Evolutionary conservation across 2,888 invertebrate species (phyloP), one percentile per base, ranked within the genome.

Genomic region (Xestia rhomboidea): DNA sequence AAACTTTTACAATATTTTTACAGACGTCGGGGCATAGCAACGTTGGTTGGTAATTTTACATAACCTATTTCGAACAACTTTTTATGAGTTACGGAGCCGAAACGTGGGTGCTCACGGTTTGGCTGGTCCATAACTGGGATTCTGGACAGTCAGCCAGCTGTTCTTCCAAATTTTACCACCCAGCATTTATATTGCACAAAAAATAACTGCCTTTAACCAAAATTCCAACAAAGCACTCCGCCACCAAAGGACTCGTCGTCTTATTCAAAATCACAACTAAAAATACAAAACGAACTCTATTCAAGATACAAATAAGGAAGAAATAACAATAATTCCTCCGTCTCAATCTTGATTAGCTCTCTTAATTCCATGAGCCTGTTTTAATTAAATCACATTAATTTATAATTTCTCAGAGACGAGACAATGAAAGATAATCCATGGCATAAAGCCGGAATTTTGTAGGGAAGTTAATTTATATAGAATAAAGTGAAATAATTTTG

Each of bases 321-420:
- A 38, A 51, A 63, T 73, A 60, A 75, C 30, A 24, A 34, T 44
- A 5, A 44, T 66, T 57, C 6, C n/a, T 66, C 44, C 13, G 44
- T 10, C 49, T 60, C 30, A 66, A 67, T 79, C 76, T 79, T 79
- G 68, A 83, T 79, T 44, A 60, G 34, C 51, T 13, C 34, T 30
- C 66, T 38, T 73, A 70, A 81, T 66, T 41, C 69, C 57, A 34
- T 77, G 30, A 75, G 70, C 66, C 46, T n/a, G 72, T 34, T 72
- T 87, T 85, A 76, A 87, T 85, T 76, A 74, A 87, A 73, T 82
- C 75, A 72, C 73, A 73, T 78, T 64, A 74, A 85, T 85, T 70
- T 87, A 73, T 78, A 68, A 87, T 81, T 71, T 75, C 66, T 57
- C 30, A 13, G 44, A 46, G 60, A 41, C 13, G 13, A 57, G 64